Evolutionary conservation across 2,113 vertebrate species (phyloP).

Genomic region (Steatornis caripensis): DNA sequence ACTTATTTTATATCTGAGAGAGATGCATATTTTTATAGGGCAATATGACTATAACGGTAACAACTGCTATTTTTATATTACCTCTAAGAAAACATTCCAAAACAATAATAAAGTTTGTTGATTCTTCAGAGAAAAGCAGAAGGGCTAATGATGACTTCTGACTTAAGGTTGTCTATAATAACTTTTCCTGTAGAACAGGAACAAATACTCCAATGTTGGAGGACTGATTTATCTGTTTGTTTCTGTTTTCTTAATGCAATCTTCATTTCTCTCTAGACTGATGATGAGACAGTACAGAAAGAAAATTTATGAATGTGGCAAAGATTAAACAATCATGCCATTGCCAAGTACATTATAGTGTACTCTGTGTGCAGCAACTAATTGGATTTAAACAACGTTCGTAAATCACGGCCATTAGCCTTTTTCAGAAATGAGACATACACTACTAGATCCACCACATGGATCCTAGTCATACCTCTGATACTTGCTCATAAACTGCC

Average conservation of each 20-base stretch:
- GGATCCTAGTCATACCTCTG: neutral
- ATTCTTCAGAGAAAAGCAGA: constrained; percentile 20
- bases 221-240: constrained; percentile 31
- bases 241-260: constrained; percentile 13
- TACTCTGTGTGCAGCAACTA: neutral
- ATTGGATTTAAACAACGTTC: neutral
- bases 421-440: neutral
- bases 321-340: neutral
- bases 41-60: neutral
- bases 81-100: neutral
- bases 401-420: neutral
- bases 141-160: neutral
- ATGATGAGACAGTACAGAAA: neutral
- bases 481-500: neutral
- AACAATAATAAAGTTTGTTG: neutral
- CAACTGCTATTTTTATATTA: neutral
- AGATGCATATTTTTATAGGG: neutral
- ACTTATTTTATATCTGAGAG: neutral
- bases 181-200: neutral
- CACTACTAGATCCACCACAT: neutral
- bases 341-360: neutral
- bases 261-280: neutral
- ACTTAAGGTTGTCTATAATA: constrained; percentile 10
- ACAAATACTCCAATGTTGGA: neutral
- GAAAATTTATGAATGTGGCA: neutral